phyloP scores from a whole-genome alignment of 2,113 vertebrate genomes.

The Cygnus buccinator region DNA sequence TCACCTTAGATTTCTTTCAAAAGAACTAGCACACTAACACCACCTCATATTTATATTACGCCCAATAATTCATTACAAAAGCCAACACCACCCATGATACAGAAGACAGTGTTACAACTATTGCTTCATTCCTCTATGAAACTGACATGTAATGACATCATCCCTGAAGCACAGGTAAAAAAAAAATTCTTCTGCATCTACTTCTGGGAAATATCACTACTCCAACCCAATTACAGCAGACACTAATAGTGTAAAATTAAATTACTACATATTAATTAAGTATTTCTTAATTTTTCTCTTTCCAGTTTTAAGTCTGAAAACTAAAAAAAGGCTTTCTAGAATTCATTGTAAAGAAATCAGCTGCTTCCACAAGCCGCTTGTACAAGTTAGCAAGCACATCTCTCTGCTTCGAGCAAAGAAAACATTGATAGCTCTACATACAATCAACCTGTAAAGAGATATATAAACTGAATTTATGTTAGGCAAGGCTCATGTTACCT shows the following conservation, averaged over 20 bases:
- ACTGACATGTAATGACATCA: neutral
- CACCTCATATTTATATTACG: neutral
- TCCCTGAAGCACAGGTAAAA: neutral
- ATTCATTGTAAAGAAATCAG: neutral
- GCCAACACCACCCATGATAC: neutral
- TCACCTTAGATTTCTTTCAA: neutral
- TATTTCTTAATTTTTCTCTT: neutral
- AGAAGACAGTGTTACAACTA: neutral
- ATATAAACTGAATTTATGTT: neutral
- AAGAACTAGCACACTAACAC: neutral
- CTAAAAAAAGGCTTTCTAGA: neutral
- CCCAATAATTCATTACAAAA: neutral
- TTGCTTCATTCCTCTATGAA: neutral
- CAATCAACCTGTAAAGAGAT: neutral
- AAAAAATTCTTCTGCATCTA: neutral
- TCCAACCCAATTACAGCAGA: neutral
- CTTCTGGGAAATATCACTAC: neutral
- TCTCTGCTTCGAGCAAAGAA: neutral
- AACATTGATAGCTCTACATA: neutral
- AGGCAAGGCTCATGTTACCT: neutral
- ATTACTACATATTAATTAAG: neutral
- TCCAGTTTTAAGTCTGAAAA: neutral
- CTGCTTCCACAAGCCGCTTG: neutral
- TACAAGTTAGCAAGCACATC: neutral
- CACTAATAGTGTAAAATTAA: neutral